Base-by-base conservation (phyloP, 2,797 vertebrate species). In the Pantherophis vulpinus region DNA sequence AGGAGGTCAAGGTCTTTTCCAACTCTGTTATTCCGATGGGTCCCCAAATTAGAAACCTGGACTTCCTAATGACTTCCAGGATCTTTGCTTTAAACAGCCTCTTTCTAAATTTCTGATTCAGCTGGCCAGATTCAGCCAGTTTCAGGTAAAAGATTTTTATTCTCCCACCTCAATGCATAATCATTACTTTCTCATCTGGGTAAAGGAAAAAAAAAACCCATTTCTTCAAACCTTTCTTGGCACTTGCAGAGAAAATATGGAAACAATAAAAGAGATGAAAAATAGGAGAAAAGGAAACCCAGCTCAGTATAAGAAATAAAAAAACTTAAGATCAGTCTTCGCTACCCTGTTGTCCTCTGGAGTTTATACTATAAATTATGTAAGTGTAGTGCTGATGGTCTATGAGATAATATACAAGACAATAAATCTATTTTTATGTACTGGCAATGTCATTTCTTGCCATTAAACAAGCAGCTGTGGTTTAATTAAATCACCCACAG, bases 401-500 rank as follows among this genome's bases (percentile, higher is more conserved):
- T 86, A 74, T 32, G 54, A 90, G 83, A 93, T 88, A 74, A 91
- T 91, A 60, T 6, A 18, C 37, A 90, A 83, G 87, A 32, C 16
- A 51, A 51, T 47, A 63, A 63, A 87, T 47, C 60, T 90, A 2
- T 74, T 90, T 93, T 90, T 90, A 90, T 12, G 51, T 55, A 47
- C 51, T n/a, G 74, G 83, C 83, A 87, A 93, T 60, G 55, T 0
- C 55, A 55, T 5, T 2, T 16, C 89, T 93, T 96, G 74, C 74
- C 37, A 11, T 86, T 88, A 55, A 60, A 79, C 79, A 32, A 94
- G 91, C 20, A 88, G 11, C 29, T 88, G 90, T 18, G 32, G 4
- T 90, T 94, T 91, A 93, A 90, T 93, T 25, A 58, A 88, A 87
- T 74, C 56, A 27, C n/a, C 90, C 92, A 86, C 20, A 10, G 16